These are phyloP conservation scores for Phainopepla nitens DNA, from an alignment of 2,113 vertebrate genomes.

Conservation along the genomic window DNA sequence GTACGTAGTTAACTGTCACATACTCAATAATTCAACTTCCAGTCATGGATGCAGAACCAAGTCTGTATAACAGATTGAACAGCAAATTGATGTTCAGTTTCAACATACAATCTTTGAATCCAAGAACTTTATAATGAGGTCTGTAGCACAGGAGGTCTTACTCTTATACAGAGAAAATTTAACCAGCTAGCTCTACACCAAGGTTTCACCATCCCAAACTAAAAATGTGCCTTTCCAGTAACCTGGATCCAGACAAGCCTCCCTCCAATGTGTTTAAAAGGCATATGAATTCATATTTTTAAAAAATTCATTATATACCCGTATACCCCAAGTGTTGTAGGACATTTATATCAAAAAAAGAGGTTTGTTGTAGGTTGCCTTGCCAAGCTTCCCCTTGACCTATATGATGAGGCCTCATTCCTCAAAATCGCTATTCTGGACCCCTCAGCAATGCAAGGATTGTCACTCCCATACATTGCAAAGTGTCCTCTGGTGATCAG, in stretches of 20 bases:
- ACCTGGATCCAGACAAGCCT: not conserved
- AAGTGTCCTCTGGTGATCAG: not conserved
- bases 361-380: not conserved
- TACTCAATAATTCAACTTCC: not conserved
- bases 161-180: not conserved
- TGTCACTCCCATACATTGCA: not conserved
- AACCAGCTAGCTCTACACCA: not conserved
- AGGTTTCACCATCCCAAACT: not conserved
- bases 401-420: not conserved
- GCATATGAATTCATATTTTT: not conserved
- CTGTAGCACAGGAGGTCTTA: not conserved
- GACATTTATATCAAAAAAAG: not conserved
- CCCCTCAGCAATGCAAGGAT: not conserved
- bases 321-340: not conserved
- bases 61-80: not conserved
- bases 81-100: not conserved
- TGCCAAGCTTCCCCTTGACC: not conserved
- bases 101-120: not conserved
- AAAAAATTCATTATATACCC: not conserved
- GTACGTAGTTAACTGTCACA: not conserved
- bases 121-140: not conserved
- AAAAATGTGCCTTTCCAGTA: not conserved
- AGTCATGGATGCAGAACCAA: not conserved
- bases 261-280: not conserved
- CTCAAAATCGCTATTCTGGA: not conserved